A percentile compares a stretch with the other conserved stretches of the same genome.
Evolutionary conservation across 1,140 invertebrate genomes (phyloP).

Genomic region (Drosophila persimilis): DNA sequence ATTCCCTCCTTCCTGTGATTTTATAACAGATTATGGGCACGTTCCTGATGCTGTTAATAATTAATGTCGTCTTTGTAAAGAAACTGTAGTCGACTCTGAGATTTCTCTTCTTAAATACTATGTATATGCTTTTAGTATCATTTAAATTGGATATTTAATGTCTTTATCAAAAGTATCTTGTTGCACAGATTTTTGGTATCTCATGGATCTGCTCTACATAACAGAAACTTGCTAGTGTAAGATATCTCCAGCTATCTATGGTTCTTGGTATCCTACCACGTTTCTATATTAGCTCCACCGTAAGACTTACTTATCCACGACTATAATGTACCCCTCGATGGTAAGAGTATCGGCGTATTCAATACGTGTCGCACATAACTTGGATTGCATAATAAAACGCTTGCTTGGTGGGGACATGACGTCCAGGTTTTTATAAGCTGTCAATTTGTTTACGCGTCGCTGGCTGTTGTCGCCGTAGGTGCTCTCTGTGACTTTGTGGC

Average conservation of each 20-base stretch:
- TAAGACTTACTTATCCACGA: no score
- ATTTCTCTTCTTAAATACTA: no score
- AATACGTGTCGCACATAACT: constrained; percentile 69
- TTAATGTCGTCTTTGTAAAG: constrained; percentile 53
- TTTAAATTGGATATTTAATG: no score
- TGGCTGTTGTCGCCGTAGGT: constrained; percentile 40
- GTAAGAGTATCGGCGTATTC: not conserved
- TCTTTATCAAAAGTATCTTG: no score
- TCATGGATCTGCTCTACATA: no score
- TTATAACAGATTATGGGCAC: constrained; percentile 65
- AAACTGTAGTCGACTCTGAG: constrained; percentile 6
- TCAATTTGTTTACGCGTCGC: constrained; percentile 75
- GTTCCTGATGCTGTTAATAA: constrained; percentile 65
- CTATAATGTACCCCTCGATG: no score
- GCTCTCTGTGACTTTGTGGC: constrained; percentile 48
- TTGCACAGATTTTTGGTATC: no score
- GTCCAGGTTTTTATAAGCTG: constrained; percentile 79
- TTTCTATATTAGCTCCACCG: no score
- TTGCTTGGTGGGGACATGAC: constrained; percentile 63
- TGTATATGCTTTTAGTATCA: no score
- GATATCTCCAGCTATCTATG: no score
- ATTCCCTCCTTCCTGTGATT: not conserved
- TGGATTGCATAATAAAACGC: constrained; percentile 78
- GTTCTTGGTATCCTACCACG: no score
- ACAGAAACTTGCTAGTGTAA: no score